These are phyloP conservation scores for Stomorhina lunata DNA, from an alignment of 2,888 invertebrate species.

Conservation along the genomic window DNA sequence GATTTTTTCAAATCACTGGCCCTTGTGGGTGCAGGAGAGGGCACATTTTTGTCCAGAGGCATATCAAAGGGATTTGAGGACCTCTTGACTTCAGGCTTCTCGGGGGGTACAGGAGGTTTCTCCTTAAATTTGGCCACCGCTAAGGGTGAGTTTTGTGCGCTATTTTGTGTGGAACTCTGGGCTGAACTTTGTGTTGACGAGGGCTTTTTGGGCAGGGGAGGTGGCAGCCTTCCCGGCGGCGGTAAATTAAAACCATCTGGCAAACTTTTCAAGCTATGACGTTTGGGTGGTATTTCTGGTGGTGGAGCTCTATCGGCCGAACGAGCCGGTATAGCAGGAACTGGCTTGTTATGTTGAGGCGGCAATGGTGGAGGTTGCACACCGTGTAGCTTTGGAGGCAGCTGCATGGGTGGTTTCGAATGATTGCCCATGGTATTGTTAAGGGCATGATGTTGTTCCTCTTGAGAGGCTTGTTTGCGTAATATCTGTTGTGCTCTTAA, in stretches of 20 bases:
- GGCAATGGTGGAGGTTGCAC: slow-evolving; percentile 72
- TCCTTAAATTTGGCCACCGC: slow-evolving; percentile 76
- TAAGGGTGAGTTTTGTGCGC: slow-evolving; percentile 78
- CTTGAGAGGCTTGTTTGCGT: slow-evolving; percentile 75
- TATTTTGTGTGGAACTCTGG: slow-evolving; percentile 69
- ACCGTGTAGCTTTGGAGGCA: slow-evolving; percentile 69
- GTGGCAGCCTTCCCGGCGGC: slow-evolving; percentile 77
- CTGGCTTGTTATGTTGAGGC: slow-evolving; percentile 72
- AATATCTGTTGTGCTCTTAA: slow-evolving; percentile 78
- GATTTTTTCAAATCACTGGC: slow-evolving; percentile 74
- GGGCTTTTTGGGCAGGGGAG: slow-evolving; percentile 78
- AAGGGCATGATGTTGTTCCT: slow-evolving; percentile 65
- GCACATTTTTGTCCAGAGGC: slow-evolving; percentile 71
- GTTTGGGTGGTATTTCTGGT: slow-evolving; percentile 80
- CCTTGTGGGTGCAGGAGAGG: slow-evolving; percentile 75
- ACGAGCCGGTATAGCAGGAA: slow-evolving; percentile 79
- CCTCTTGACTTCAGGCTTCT: slow-evolving; percentile 73
- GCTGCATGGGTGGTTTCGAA: slow-evolving; percentile 43
- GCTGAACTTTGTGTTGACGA: slow-evolving; percentile 74
- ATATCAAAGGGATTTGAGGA: slow-evolving; percentile 78
- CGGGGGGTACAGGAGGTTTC: slow-evolving; percentile 74
- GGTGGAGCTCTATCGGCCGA: slow-evolving; percentile 76
- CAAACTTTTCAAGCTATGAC: slow-evolving; percentile 77
- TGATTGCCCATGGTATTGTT: slow-evolving; percentile 38
- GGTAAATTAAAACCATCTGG: slow-evolving; percentile 76